Percentiles rank a stretch among this genome's conserved stretches.
Conservation (phyloP, 2,113 vertebrate species). For the Egretta garzetta region DNA sequence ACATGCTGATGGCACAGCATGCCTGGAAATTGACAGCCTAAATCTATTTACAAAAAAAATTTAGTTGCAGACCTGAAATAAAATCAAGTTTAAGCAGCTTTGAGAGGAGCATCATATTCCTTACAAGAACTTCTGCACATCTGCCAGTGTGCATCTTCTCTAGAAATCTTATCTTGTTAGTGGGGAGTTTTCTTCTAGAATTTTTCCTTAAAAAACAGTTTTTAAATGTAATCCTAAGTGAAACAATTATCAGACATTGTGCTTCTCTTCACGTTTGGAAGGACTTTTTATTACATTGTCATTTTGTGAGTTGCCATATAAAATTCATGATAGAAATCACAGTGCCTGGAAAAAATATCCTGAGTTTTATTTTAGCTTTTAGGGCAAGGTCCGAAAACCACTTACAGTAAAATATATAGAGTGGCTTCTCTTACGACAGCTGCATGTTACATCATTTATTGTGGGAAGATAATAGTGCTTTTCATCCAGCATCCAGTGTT, state of each 20-base stretch:
- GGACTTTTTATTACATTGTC: neutral
- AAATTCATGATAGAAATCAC: neutral
- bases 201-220: neutral
- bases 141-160: slow-evolving; percentile 13
- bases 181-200: slow-evolving; percentile 3
- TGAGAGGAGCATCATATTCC: slow-evolving; percentile 48
- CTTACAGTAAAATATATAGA: neutral
- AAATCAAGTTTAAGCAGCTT: slow-evolving; percentile 76
- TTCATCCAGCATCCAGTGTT: neutral
- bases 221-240: neutral
- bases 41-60: slow-evolving; percentile 83
- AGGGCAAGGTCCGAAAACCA: neutral
- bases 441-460: neutral
- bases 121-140: slow-evolving; percentile 54
- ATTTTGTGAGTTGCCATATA: neutral
- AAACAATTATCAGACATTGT: neutral
- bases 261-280: neutral
- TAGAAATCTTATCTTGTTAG: neutral
- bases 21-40: slow-evolving; percentile 79
- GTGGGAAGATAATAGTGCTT: neutral
- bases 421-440: neutral
- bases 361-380: neutral
- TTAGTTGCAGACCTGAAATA: slow-evolving; percentile 74
- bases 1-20: slow-evolving; percentile 75
- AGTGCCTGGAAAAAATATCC: neutral